phyloP scores from a whole-genome alignment of 2,888 invertebrate genomes.

The Cephus runcator region DNA sequence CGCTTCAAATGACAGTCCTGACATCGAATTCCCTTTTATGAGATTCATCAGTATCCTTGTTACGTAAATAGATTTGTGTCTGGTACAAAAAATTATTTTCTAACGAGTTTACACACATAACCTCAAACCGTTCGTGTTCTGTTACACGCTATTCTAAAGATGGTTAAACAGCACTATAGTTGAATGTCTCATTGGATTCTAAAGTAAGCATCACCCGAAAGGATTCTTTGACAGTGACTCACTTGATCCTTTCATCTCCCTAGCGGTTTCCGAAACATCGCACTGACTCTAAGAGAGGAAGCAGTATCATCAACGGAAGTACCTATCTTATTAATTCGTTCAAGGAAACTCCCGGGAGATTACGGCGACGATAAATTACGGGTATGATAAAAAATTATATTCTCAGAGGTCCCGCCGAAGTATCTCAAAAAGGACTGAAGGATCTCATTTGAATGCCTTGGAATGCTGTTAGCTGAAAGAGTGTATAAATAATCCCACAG shows the following conservation, averaged over 20 bases:
- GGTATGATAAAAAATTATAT: not conserved
- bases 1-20: not conserved
- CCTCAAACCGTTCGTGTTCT: not conserved
- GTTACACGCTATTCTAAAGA: not conserved
- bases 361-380: not conserved
- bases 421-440: not conserved
- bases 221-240: not conserved
- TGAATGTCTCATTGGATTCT: not conserved
- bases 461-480: not conserved
- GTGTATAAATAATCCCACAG: not conserved
- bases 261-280: not conserved
- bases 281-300: not conserved
- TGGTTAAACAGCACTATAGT: not conserved
- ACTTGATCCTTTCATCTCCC: not conserved
- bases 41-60: not conserved
- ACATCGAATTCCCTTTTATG: not conserved
- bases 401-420: not conserved
- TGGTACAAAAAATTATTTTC: not conserved
- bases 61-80: not conserved
- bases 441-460: not conserved
- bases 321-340: not conserved
- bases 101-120: not conserved
- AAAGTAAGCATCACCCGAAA: not conserved
- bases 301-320: not conserved
- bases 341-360: not conserved